These are phyloP conservation scores for Otocyon megalotis DNA, from an alignment of 2,113 vertebrate genomes.

Conservation along the genomic window DNA sequence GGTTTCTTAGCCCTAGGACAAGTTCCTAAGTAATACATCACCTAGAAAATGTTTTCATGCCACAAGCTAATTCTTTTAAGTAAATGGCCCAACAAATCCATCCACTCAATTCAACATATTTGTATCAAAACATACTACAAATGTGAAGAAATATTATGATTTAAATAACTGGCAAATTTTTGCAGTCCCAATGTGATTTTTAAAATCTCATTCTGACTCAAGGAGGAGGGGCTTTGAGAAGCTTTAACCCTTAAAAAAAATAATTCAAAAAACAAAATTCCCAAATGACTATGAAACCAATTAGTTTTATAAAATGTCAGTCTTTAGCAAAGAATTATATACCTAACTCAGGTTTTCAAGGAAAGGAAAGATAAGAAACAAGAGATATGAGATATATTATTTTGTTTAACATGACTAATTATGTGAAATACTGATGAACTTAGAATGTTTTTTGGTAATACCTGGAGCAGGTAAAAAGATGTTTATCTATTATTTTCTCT, in stretches of 20 bases:
- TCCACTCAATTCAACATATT: conserved; percentile 8
- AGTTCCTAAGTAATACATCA: conserved; percentile 8
- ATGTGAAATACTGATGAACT: conserved; percentile 49
- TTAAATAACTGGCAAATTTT: conserved; percentile 43
- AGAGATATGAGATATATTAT: not conserved
- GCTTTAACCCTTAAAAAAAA: not conserved
- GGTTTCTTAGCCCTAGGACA: conserved; percentile 17
- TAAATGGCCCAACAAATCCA: not conserved
- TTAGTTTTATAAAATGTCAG: not conserved
- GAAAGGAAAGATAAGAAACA: conserved; percentile 20
- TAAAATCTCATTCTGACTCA: not conserved
- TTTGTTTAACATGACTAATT: conserved; percentile 43
- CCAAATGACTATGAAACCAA: conserved; percentile 20
- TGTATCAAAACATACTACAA: not conserved
- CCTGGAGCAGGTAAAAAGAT: conserved; percentile 24
- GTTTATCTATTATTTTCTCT: conserved; percentile 44
- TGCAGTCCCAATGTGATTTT: not conserved
- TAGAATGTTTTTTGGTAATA: not conserved
- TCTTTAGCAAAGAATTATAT: conserved; percentile 28
- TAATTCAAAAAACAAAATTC: not conserved
- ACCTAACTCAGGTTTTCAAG: conserved; percentile 29
- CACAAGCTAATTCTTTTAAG: conserved; percentile 8
- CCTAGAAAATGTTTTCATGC: conserved; percentile 24
- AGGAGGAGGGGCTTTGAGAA: conserved; percentile 14
- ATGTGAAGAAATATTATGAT: conserved; percentile 29